Evolutionary conservation across 2,797 vertebrate genomes (phyloP).

Genomic region (Neomorphus geoffroyi): DNA sequence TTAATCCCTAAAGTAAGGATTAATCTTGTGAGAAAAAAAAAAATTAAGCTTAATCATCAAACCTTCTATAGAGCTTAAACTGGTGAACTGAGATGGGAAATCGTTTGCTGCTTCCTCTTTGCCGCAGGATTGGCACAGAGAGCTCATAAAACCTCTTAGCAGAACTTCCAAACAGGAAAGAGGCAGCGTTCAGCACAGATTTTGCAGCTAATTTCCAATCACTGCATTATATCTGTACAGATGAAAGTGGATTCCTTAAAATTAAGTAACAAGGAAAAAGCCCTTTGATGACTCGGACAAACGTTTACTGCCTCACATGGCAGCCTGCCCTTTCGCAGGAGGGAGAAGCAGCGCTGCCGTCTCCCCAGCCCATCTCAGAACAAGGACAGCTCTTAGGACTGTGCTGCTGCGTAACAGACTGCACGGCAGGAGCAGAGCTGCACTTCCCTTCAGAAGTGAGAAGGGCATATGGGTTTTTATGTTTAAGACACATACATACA

Average conservation of each 20-base stretch:
- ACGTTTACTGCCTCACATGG: not conserved
- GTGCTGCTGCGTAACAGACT: not conserved
- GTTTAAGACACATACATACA: not conserved
- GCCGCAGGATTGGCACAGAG: not conserved
- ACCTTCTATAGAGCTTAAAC: slow-evolving; percentile 6
- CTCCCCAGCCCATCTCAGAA: not conserved
- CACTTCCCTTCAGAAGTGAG: not conserved
- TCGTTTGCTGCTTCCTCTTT: slow-evolving; percentile 15
- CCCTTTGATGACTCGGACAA: not conserved
- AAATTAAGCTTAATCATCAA: slow-evolving; percentile 47
- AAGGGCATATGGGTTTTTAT: not conserved
- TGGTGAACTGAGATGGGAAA: not conserved
- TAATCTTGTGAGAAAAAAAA: slow-evolving; percentile 29
- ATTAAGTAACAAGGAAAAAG: not conserved
- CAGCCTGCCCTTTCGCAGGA: not conserved
- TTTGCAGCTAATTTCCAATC: not conserved
- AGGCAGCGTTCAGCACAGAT: not conserved
- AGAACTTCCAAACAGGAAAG: not conserved
- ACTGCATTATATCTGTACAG: not conserved
- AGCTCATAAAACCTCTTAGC: not conserved
- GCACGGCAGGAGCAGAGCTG: not conserved
- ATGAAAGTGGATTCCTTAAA: not conserved
- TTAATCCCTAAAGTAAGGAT: slow-evolving; percentile 45
- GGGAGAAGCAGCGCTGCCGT: not conserved
- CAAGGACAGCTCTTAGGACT: not conserved